Evolutionary conservation across 1,140 invertebrate species (phyloP), one percentile per base, ranked within the genome.

Genomic region (Daktulosphaira vitifoliae): DNA sequence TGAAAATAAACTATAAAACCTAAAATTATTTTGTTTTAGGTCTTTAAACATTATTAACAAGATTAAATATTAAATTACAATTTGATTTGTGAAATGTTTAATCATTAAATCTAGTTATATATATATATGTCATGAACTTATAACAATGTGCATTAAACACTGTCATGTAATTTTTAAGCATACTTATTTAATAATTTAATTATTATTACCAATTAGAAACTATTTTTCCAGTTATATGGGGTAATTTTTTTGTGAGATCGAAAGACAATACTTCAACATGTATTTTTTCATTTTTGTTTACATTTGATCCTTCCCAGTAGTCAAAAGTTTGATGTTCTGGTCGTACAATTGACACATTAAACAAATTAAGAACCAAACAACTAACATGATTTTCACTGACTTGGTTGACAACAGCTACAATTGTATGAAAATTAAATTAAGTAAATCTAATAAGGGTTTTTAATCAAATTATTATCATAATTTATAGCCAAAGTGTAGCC

Each of bases 401-500:
- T 62, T 62, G 54, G 29, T 62, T 62, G 23, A 62, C 54, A 11
- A 62, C 16, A 48, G 54, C 54, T 62, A 29, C 16, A 52, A 53
- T 37, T 25, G n/a, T n/a, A n/a, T n/a, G n/a, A n/a, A n/a, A n/a
- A n/a, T n/a, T n/a, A n/a, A n/a, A n/a, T n/a, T n/a, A n/a, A n/a
- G n/a, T n/a, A n/a, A n/a, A n/a, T n/a, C n/a, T n/a, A n/a, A n/a
- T n/a, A n/a, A n/a, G n/a, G n/a, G n/a, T n/a, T n/a, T n/a, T n/a
- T n/a, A n/a, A n/a, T n/a, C n/a, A n/a, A n/a, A n/a, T n/a, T n/a
- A n/a, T n/a, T n/a, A n/a, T n/a, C n/a, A n/a, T n/a, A n/a, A n/a
- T n/a, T n/a, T n/a, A n/a, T n/a, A n/a, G n/a, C n/a, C n/a, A n/a
- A n/a, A n/a, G n/a, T n/a, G n/a, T n/a, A n/a, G n/a, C n/a, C n/a